These are phyloP conservation scores for Premnoplex brunnescens DNA, from an alignment of 2,797 vertebrate species.

Conservation along the genomic window DNA sequence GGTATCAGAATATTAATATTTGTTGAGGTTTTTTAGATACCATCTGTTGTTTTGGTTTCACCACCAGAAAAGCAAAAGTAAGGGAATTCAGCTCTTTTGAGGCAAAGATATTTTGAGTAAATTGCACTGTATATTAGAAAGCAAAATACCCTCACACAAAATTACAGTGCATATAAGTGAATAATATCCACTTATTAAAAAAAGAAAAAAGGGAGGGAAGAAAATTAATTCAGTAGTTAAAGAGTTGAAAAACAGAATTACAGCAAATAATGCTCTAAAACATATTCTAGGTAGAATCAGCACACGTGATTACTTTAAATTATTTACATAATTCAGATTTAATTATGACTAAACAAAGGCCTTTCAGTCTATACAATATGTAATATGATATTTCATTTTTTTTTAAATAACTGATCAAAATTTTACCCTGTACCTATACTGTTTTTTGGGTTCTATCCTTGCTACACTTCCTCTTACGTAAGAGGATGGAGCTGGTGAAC, in stretches of 20 bases:
- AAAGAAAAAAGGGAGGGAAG: rapidly evolving
- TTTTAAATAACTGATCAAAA: neutral
- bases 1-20: neutral
- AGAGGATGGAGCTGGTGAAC: neutral
- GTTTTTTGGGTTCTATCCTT: neutral
- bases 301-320: neutral
- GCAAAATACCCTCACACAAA: neutral
- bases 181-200: neutral
- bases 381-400: neutral
- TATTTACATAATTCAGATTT: neutral
- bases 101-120: neutral
- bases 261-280: neutral
- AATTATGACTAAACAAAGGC: neutral
- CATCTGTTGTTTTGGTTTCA: neutral
- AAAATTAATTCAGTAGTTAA: neutral
- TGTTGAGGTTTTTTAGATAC: neutral
- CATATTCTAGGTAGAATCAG: neutral
- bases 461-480: neutral
- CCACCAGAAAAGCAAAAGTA: neutral
- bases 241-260: neutral
- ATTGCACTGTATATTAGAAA: neutral
- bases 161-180: neutral
- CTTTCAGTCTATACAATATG: neutral
- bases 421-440: neutral
- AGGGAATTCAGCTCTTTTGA: neutral